phyloP scores from a whole-genome alignment of 2,113 vertebrate genomes.

The Oreochromis spilurus region DNA sequence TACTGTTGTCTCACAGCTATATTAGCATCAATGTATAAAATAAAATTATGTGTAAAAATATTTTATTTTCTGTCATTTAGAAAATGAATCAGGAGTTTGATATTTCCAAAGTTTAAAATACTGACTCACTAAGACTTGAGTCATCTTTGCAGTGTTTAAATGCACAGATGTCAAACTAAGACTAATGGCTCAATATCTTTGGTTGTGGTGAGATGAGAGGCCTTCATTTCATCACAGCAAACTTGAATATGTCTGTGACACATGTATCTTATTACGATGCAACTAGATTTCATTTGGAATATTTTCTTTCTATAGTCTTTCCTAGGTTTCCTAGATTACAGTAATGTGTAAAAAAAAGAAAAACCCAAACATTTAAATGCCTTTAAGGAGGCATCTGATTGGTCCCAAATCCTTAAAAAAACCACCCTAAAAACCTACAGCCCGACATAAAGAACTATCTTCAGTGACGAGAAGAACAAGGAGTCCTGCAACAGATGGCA shows the following conservation, averaged over 20 bases:
- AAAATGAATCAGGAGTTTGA: not conserved
- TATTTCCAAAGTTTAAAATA: not conserved
- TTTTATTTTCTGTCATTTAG: not conserved
- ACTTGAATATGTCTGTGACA: not conserved
- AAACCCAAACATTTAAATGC: not conserved
- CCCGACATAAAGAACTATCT: not conserved
- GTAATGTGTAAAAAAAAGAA: not conserved
- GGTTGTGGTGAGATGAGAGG: not conserved
- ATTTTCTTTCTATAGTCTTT: not conserved
- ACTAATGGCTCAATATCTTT: not conserved
- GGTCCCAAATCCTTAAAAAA: not conserved
- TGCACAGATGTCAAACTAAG: not conserved
- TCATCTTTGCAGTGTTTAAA: not conserved
- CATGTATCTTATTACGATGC: not conserved
- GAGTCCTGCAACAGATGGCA: constrained; percentile 1
- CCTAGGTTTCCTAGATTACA: not conserved
- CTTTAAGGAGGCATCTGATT: not conserved
- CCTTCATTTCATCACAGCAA: not conserved
- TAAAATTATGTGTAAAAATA: not conserved
- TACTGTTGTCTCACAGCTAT: not conserved
- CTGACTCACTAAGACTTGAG: not conserved
- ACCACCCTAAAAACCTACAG: not conserved
- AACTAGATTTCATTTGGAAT: not conserved
- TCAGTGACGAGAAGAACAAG: not conserved
- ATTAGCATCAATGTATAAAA: not conserved